A percentile compares a stretch with the other conserved stretches of the same genome.
These are phyloP conservation scores for Paralichthys olivaceus DNA, from an alignment of 2,113 vertebrate species.

Conservation along the genomic window DNA sequence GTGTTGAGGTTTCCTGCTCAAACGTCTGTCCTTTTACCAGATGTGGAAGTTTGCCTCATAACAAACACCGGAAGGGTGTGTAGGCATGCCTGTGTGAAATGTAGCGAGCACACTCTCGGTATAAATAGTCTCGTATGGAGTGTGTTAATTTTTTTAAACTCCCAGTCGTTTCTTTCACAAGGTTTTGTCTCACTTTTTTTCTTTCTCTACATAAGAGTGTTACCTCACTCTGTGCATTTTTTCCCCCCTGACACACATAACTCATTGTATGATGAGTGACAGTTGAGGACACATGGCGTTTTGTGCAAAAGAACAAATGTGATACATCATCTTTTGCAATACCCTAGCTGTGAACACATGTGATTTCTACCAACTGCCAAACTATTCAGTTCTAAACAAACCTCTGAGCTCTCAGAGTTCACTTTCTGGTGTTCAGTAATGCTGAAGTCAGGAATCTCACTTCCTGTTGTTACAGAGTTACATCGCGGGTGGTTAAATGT, in stretches of 20 bases:
- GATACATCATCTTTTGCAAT: slow-evolving; percentile 13
- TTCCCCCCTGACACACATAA: slow-evolving; percentile 16
- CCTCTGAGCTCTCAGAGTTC: neutral
- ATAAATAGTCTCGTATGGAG: neutral
- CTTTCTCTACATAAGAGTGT: neutral
- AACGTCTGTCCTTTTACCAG: slow-evolving; percentile 57
- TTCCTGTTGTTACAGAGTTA: slow-evolving; percentile 57
- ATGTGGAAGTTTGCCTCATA: slow-evolving; percentile 66
- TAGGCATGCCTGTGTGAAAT: slow-evolving; percentile 40
- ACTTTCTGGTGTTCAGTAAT: slow-evolving; percentile 2
- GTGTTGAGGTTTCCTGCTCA: slow-evolving; percentile 71
- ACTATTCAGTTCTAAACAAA: neutral
- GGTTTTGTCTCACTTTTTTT: neutral
- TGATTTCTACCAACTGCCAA: neutral
- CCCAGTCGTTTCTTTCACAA: neutral
- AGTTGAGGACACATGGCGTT: neutral
- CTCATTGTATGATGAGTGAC: slow-evolving; percentile 4
- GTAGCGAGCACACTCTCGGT: neutral
- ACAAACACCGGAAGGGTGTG: slow-evolving; percentile 75
- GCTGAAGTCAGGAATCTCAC: slow-evolving; percentile 40
- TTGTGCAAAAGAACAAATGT: slow-evolving; percentile 19
- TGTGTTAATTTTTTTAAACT: neutral
- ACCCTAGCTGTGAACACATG: neutral
- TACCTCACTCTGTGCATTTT: neutral
- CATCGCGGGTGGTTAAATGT: neutral